Base-by-base conservation (phyloP, 1,140 invertebrate genomes). In the Papilio polytes region DNA sequence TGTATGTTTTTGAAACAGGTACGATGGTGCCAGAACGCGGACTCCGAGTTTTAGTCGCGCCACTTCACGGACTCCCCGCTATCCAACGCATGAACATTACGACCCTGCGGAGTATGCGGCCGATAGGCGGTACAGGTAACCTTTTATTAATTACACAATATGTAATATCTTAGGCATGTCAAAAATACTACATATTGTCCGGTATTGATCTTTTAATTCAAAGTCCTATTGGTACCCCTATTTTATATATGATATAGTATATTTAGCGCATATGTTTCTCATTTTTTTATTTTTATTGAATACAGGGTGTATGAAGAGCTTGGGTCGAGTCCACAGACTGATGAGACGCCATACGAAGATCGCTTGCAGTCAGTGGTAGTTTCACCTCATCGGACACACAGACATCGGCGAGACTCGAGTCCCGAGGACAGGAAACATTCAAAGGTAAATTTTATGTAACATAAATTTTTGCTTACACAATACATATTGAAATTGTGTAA, bases 51-150 rank as follows among this genome's bases (percentile, higher is more conserved):
- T 93, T 80, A 85, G 91, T 13, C 91, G 94, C 15, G 88, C 86
- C 4, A 88, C 89, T 15, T 93, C 92, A 3, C 87, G 94, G 76
- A 93, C 90, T 8, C 91, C 94, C 63, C 89, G 95, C 18, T 95
- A 94, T 78, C 88, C 91, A 74, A 80, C 90, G 26, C 85, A 91
- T 48, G 94, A 95, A 78, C 93, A 91, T 83, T 95, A 94, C 80
- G 95, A 95, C 83, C 88, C 93, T 41, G 85, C 90, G 10, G 93
- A 95, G 12, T 94, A 95, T 82, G 90, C 93, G n/a, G 91, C 93
- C 36, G 95, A 95, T 83, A 88, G 94, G 85, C 89, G 94, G 84
- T 95, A 95, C 90, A 95, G 94, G 95, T 95, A 82, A 66, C 59
- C 46, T 76, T 59, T 48, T 59, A 22, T 76, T 74, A 59, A 53